Percentiles rank a stretch among this genome's conserved stretches.
phyloP scores from a whole-genome alignment of 2,888 invertebrate species.

The Entomobrya proxima region DNA sequence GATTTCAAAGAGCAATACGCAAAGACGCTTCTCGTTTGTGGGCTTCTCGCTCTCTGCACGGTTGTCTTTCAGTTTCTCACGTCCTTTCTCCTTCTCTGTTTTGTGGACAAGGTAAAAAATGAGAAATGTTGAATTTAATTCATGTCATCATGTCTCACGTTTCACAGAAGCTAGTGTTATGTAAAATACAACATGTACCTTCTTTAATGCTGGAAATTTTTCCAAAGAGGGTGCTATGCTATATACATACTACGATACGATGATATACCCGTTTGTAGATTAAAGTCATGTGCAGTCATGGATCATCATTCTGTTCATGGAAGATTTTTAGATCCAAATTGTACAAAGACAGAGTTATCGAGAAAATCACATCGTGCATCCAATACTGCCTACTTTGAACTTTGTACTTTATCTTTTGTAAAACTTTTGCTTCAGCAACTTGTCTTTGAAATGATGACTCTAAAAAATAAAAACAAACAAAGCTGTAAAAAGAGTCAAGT shows the following conservation, averaged over 20 bases:
- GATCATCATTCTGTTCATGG: neutral
- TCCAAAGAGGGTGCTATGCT: too few relatives aligned
- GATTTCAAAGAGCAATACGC: slow-evolving; percentile 63
- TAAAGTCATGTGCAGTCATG: neutral
- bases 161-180: neutral
- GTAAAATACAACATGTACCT: too few relatives aligned
- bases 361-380: neutral
- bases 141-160: slow-evolving; percentile 11
- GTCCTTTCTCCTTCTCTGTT: slow-evolving; percentile 69
- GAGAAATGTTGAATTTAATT: neutral
- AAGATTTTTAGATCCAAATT: neutral
- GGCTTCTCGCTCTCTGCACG: slow-evolving; percentile 67
- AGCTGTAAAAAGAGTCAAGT: neutral
- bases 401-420: too few relatives aligned
- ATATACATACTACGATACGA: too few relatives aligned
- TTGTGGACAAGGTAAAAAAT: slow-evolving; percentile 68
- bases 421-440: neutral
- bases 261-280: too few relatives aligned
- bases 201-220: too few relatives aligned
- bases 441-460: slow-evolving; percentile 5
- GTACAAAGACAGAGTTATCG: neutral
- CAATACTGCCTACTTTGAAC: neutral
- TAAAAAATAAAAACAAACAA: neutral
- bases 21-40: slow-evolving; percentile 68
- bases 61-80: slow-evolving; percentile 72